These are phyloP conservation scores for Pachypeltis micranthus DNA, from an alignment of 1,140 invertebrate genomes.

Conservation along the genomic window DNA sequence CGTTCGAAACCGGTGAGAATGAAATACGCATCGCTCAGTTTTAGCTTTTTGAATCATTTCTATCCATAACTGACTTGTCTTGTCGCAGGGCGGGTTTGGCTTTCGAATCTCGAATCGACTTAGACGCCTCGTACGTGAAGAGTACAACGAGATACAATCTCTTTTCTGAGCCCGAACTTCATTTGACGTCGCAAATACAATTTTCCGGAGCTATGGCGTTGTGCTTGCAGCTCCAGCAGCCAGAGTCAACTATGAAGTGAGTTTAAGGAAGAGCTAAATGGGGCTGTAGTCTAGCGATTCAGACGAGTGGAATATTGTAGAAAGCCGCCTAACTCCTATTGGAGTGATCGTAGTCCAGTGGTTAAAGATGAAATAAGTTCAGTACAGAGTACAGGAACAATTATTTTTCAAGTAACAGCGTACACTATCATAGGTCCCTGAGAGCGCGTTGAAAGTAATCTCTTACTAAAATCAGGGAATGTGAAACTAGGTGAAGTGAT, in stretches of 20 bases:
- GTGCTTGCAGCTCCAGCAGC: constrained; percentile 68
- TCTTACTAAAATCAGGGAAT: too few species aligned
- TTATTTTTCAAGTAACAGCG: too few species aligned
- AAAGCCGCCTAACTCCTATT: too few species aligned
- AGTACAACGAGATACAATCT: constrained; percentile 57
- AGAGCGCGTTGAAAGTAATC: too few species aligned
- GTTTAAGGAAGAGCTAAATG: too few species aligned
- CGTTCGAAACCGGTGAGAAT: constrained; percentile 56
- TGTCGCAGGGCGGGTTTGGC: constrained; percentile 54
- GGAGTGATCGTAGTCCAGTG: too few species aligned
- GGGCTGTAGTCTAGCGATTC: too few species aligned
- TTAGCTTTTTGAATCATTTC: background rate
- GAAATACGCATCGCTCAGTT: background rate
- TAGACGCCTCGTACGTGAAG: constrained; percentile 54
- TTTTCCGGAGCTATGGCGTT: constrained; percentile 64
- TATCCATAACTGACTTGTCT: constrained; percentile 12
- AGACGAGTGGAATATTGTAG: too few species aligned
- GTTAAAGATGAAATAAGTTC: too few species aligned
- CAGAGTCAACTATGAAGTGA: constrained; percentile 52
- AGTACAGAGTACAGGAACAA: too few species aligned
- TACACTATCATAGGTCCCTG: too few species aligned
- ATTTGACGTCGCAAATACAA: constrained; percentile 64
- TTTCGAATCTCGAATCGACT: constrained; percentile 49
- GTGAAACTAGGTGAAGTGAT: too few species aligned
- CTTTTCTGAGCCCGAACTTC: constrained; percentile 55